phyloP scores from a whole-genome alignment of 2,888 invertebrate species.

The Drosophila flavopinicola region DNA sequence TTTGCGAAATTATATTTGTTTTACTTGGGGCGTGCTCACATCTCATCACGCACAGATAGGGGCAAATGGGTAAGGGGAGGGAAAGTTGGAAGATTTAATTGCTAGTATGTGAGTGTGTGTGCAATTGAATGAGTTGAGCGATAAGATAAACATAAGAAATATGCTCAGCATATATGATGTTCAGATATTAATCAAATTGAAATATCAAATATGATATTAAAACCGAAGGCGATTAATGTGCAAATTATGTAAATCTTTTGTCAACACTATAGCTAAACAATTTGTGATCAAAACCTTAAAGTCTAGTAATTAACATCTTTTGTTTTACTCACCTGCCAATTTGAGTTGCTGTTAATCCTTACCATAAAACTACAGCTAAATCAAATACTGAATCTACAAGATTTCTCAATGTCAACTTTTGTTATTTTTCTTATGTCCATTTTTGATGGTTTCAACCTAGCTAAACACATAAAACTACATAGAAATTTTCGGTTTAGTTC shows the following conservation, averaged over 20 bases:
- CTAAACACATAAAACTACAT: slow-evolving; percentile 12
- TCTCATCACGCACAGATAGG: background rate
- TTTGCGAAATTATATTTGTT: slow-evolving; percentile 72
- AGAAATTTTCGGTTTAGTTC: slow-evolving; percentile 15
- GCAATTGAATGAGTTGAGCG: background rate
- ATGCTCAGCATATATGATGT: background rate
- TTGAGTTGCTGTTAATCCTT: slow-evolving; percentile 8
- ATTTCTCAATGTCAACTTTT: background rate
- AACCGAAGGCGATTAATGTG: slow-evolving; percentile 22
- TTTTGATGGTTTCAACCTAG: background rate
- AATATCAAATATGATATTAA: slow-evolving; percentile 1
- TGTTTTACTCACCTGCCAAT: slow-evolving; percentile 16
- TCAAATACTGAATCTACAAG: background rate
- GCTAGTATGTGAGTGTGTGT: background rate
- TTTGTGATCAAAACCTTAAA: slow-evolving; percentile 10
- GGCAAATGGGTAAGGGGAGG: background rate
- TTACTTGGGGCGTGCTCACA: slow-evolving; percentile 47
- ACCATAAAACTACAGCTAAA: background rate
- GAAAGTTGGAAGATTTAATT: slow-evolving; percentile 5
- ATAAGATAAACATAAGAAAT: background rate
- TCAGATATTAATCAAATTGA: background rate
- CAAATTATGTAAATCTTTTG: slow-evolving; percentile 30
- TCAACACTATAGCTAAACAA: slow-evolving; percentile 17
- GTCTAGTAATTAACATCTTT: slow-evolving; percentile 18
- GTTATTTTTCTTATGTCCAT: background rate